Evolutionary conservation across 64 coral and sea anemone species (phyloP).

Genomic region (Anthopleura sola): DNA sequence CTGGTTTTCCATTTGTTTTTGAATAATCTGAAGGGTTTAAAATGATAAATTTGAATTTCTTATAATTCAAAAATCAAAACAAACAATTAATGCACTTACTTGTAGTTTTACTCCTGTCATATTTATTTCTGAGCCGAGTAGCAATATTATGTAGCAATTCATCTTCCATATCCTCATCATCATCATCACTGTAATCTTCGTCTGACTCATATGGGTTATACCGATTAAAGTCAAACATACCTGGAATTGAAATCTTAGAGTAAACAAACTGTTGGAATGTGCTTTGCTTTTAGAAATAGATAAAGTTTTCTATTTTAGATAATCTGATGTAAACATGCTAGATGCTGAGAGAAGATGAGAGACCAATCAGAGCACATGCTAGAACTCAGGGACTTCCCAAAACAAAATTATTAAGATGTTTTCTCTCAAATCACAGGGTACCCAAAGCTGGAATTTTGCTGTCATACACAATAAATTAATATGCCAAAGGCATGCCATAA

Average conservation of each 20-base stretch:
- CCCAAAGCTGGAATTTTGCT: too few relatives aligned
- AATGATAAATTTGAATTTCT: not conserved
- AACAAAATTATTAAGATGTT: too few relatives aligned
- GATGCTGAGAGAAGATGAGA: too few relatives aligned
- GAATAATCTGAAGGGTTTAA: slow-evolving; percentile 1
- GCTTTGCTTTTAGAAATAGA: too few relatives aligned
- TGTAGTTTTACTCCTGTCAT: slow-evolving; percentile 50
- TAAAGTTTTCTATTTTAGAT: too few relatives aligned
- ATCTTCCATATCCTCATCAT: slow-evolving; percentile 68
- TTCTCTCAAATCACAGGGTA: too few relatives aligned
- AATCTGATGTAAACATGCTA: too few relatives aligned
- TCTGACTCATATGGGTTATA: slow-evolving; percentile 59
- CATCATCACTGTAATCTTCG: slow-evolving; percentile 51
- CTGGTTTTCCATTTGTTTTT: slow-evolving; percentile 44
- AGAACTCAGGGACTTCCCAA: too few relatives aligned
- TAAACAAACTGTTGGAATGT: not conserved
- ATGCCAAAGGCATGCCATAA: too few relatives aligned
- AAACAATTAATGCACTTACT: not conserved
- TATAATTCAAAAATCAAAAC: not conserved
- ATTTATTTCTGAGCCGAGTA: slow-evolving; percentile 73
- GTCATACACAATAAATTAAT: too few relatives aligned
- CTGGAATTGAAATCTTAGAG: slow-evolving; percentile 9
- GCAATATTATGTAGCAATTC: slow-evolving; percentile 79
- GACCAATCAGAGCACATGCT: too few relatives aligned
- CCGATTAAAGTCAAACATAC: slow-evolving; percentile 53